A percentile compares a stretch with the other conserved stretches of the same genome.
Evolutionary conservation across 2,113 vertebrate genomes (phyloP).

Genomic region (Pomatostomus ruficeps): DNA sequence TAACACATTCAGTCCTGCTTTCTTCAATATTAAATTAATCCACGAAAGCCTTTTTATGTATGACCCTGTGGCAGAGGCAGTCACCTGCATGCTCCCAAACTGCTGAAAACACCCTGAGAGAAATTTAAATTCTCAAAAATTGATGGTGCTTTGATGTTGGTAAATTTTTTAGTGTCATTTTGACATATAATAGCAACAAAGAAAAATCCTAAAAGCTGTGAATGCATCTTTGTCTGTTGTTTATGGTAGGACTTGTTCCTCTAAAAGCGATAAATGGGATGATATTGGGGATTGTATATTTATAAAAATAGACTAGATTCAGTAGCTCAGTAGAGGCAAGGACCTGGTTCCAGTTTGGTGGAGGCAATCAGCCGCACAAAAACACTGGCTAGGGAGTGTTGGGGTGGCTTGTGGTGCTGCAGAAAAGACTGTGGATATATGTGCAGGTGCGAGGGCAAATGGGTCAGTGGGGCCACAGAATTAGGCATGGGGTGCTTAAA

Average conservation of each 20-base stretch:
- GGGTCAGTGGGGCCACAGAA: not conserved
- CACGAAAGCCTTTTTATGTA: not conserved
- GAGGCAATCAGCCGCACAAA: not conserved
- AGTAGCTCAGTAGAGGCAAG: not conserved
- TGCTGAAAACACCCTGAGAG: not conserved
- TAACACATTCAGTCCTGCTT: not conserved
- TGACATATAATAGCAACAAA: not conserved
- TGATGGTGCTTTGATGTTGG: not conserved
- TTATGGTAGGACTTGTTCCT: not conserved
- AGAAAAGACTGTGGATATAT: not conserved
- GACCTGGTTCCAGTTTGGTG: not conserved
- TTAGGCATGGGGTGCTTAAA: not conserved
- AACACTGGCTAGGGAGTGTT: not conserved
- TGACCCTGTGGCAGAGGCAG: not conserved
- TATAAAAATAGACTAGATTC: not conserved
- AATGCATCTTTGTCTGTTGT: not conserved
- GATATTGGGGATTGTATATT: not conserved
- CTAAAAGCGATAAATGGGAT: not conserved
- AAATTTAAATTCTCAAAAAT: not conserved
- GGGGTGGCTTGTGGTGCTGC: not conserved
- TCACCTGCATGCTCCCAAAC: not conserved
- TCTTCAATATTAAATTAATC: not conserved
- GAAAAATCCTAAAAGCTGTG: not conserved
- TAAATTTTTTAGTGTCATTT: not conserved
- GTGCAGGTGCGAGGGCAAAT: not conserved